These are phyloP conservation scores for Circaetus cinerascens DNA, from an alignment of 2,113 vertebrate genomes.

Conservation along the genomic window DNA sequence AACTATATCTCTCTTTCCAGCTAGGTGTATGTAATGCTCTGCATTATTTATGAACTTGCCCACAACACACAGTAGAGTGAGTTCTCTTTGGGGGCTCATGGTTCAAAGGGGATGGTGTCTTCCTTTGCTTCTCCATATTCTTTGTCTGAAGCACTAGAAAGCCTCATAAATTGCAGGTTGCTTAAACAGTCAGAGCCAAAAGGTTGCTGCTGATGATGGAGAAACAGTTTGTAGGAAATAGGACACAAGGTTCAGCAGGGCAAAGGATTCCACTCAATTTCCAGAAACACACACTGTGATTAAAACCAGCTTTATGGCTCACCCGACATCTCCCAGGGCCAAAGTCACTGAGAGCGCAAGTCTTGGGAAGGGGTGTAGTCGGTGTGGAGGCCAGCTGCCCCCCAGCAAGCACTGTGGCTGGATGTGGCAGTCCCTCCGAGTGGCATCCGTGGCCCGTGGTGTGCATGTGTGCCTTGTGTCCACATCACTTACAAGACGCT, in stretches of 20 bases:
- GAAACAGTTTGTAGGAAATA: neutral
- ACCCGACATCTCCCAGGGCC: neutral
- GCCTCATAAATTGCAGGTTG: neutral
- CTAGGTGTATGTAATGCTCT: neutral
- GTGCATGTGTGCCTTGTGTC: neutral
- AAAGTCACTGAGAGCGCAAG: neutral
- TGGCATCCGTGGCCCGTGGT: rapidly evolving
- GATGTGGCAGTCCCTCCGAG: neutral
- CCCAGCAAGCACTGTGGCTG: neutral
- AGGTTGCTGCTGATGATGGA: neutral
- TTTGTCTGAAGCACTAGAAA: neutral
- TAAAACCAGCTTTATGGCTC: neutral
- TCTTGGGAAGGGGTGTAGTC: neutral
- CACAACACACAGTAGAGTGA: neutral
- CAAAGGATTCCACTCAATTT: neutral
- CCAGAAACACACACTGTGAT: slow-evolving; percentile 4
- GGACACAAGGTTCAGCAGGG: neutral
- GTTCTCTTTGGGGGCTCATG: neutral
- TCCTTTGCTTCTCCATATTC: neutral
- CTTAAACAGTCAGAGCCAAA: neutral
- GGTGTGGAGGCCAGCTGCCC: neutral
- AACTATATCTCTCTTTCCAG: neutral
- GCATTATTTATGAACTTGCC: neutral
- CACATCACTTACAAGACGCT: neutral
- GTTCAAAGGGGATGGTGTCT: neutral